Base-by-base conservation (phyloP, 2,113 vertebrate genomes). In the Strigops habroptila region DNA sequence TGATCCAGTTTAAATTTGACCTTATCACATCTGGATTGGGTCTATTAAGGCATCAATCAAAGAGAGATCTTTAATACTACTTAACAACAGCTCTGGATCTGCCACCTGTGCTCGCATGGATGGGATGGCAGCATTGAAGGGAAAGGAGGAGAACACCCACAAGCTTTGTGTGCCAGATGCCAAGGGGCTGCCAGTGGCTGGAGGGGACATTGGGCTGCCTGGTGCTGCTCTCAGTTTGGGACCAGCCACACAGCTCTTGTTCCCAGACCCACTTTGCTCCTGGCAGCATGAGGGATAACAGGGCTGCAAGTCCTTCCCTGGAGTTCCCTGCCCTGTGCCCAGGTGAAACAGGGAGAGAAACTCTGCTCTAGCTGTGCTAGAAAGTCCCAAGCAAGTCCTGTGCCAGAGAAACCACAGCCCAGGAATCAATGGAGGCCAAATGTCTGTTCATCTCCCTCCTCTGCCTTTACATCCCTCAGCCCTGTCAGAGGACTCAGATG, bases 1-100 rank as follows among this genome's bases (percentile, higher is more conserved):
- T 79, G 90, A 97, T 97, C 96, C 93, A 88, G 96, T 97, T 97
- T 86, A 80, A 88, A 85, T 94, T 93, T 96, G 96, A 96, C 96
- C 94, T 86, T 95, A 55, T 90, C 95, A 76, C 89, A 91, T 89
- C 83, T 78, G 68, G 88, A 37, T n/a, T 57, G 55, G 82, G 48
- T 86, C 91, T 91, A 86, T 93, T 78, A 81, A 86, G 39, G 43
- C 37, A 90, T 95, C 97, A 95, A 69, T 97, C 95, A 97, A 80
- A 37, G 46, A 59, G 74, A 91, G 33, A 18, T 92, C 46, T 86
- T 88, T 88, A 93, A 52, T 39, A 80, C 84, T 17, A 24, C 73
- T 77, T 76, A 75, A 28, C 30, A 51, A 27, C 49, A 80, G 52
- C 88, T 85, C 65, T n/a, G 28, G 35, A 1, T 30, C 35, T 39